Percentiles rank a stretch among this genome's conserved stretches.
These are phyloP conservation scores for Drosophila pectinifera DNA, from an alignment of 1,140 invertebrate genomes.

Conservation along the genomic window DNA sequence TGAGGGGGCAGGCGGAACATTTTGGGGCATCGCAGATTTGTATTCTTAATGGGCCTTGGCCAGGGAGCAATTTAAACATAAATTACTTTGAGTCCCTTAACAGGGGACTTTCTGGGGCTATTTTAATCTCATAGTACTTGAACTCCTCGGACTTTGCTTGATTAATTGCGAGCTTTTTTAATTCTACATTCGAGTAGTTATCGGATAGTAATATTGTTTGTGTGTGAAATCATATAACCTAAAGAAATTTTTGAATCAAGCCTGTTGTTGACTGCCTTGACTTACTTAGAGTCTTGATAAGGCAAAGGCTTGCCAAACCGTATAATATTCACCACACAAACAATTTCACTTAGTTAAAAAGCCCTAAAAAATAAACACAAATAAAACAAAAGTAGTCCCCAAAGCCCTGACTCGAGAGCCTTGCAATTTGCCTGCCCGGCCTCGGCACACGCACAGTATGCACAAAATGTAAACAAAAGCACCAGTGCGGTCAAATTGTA, in stretches of 20 bases:
- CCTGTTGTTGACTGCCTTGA: neutral
- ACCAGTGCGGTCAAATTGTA: no score
- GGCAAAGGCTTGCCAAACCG: neutral
- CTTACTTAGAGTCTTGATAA: neutral
- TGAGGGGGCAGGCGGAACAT: slow-evolving; percentile 5
- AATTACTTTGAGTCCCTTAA: slow-evolving; percentile 29
- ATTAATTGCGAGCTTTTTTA: slow-evolving; percentile 25
- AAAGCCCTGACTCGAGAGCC: no score
- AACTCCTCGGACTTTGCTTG: slow-evolving; percentile 12
- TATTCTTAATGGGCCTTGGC: slow-evolving; percentile 44
- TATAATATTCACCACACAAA: neutral
- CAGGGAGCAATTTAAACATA: slow-evolving; percentile 23
- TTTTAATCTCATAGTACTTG: slow-evolving; percentile 14
- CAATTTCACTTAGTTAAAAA: neutral
- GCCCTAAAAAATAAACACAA: no score
- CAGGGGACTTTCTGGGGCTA: neutral
- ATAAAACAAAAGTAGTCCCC: no score
- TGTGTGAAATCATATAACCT: no score
- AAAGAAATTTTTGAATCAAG: neutral
- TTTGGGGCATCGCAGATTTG: slow-evolving; percentile 39
- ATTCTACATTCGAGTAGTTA: neutral
- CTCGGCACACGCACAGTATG: no score
- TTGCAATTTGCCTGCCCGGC: no score
- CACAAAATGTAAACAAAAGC: no score
- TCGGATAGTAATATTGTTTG: neutral